Conservation (phyloP, 2,113 vertebrate genomes). For the Lates calcarifer region DNA sequence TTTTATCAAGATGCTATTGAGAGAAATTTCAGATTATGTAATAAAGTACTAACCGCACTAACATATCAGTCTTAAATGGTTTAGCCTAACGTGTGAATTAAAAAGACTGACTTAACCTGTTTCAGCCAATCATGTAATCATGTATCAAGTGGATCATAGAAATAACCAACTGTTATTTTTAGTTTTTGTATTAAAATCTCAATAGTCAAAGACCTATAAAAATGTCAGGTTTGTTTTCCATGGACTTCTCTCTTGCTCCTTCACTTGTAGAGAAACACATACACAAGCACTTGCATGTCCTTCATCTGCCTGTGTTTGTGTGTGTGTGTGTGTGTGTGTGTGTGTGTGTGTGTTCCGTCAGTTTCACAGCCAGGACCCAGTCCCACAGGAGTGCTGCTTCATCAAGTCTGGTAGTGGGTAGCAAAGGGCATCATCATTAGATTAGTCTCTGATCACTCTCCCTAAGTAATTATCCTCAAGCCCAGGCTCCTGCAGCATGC, state of each 20-base stretch:
- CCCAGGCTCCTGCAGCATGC: constrained; percentile 68
- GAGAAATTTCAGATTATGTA: too few relatives aligned
- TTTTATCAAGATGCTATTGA: too few relatives aligned
- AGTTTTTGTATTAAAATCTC: neutral
- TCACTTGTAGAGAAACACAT: constrained; percentile 4
- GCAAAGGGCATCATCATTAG: constrained; percentile 81
- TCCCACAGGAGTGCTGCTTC: constrained; percentile 73
- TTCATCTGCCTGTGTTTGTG: neutral
- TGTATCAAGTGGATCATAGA: neutral
- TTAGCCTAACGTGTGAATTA: too few relatives aligned
- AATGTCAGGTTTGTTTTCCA: neutral
- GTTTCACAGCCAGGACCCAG: constrained; percentile 43
- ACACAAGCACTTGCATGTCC: constrained; percentile 13
- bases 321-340: constrained; percentile 1
- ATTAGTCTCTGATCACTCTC: constrained; percentile 79
- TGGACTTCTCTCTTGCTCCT: neutral
- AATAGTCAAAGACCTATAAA: neutral
- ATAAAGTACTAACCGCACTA: too few relatives aligned
- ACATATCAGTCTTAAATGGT: too few relatives aligned
- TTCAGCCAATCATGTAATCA: too few relatives aligned
- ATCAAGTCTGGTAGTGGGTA: constrained; percentile 73
- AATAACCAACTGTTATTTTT: neutral
- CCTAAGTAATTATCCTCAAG: constrained; percentile 75
- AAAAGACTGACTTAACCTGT: too few relatives aligned
- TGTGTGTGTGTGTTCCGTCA: constrained; percentile 32